phyloP scores from a whole-genome alignment of 2,888 invertebrate species.

The Agapostemon virescens region DNA sequence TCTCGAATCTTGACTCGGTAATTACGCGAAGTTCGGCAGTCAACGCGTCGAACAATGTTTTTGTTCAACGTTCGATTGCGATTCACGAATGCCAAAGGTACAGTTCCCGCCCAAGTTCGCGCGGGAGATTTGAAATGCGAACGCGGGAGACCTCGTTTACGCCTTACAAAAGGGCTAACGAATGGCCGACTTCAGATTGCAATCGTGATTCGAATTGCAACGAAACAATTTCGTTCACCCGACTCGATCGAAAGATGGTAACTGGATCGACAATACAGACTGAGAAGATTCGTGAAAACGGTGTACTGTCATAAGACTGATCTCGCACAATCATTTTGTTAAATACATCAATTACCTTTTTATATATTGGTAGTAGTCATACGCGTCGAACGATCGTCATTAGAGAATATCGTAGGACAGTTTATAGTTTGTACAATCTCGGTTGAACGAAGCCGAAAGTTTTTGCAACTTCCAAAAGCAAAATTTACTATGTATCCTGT shows the following conservation, averaged over 20 bases:
- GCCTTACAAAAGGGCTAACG: neutral
- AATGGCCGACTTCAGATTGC: neutral
- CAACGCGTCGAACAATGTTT: neutral
- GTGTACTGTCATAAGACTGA: slow-evolving; percentile 52
- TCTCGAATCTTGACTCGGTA: neutral
- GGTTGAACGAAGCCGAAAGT: neutral
- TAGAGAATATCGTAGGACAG: neutral
- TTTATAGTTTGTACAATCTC: slow-evolving; percentile 14
- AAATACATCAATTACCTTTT: slow-evolving; percentile 11
- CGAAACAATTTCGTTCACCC: neutral
- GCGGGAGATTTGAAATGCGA: neutral
- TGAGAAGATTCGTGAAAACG: slow-evolving; percentile 13
- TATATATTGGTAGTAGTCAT: neutral
- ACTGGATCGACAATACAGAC: neutral
- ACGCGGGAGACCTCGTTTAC: neutral
- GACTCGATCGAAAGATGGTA: neutral
- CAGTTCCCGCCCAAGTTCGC: neutral
- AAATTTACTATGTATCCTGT: slow-evolving; percentile 16
- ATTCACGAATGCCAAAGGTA: neutral
- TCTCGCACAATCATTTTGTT: slow-evolving; percentile 38
- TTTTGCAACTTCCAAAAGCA: neutral
- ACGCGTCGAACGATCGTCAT: neutral
- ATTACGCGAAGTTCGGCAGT: neutral
- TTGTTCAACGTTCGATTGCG: neutral
- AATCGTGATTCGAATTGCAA: slow-evolving; percentile 5